A percentile compares a stretch with the other conserved stretches of the same genome.
These are phyloP conservation scores for Phaedon cochleariae DNA, from an alignment of 2,888 invertebrate genomes.

Conservation along the genomic window DNA sequence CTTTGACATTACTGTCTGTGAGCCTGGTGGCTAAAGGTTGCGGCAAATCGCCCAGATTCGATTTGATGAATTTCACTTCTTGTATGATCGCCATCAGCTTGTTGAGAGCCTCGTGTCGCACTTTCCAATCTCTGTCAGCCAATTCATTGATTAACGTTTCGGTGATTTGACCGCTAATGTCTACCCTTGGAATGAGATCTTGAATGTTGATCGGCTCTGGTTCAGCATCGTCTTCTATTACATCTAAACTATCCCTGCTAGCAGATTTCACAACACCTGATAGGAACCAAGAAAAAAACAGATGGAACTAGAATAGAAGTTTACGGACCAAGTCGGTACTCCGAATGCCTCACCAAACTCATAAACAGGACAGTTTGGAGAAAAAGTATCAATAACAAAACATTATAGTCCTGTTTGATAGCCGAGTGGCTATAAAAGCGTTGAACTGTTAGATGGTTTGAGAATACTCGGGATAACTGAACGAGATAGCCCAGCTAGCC, in stretches of 20 bases:
- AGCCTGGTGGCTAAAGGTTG: slow-evolving; percentile 80
- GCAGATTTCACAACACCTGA: slow-evolving; percentile 61
- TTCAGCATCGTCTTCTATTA: slow-evolving; percentile 58
- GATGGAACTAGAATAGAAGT: no score
- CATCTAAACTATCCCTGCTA: slow-evolving; percentile 66
- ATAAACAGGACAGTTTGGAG: no score
- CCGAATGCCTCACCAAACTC: no score
- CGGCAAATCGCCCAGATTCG: slow-evolving; percentile 85
- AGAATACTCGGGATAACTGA: no score
- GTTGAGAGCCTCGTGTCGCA: slow-evolving; percentile 77
- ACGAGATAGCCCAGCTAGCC: no score
- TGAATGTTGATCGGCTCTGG: slow-evolving; percentile 67
- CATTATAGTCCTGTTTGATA: no score
- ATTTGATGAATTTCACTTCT: slow-evolving; percentile 82
- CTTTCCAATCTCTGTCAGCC: slow-evolving; percentile 94
- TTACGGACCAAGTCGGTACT: no score
- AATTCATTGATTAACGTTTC: slow-evolving; percentile 82
- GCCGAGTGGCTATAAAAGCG: no score
- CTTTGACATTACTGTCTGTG: slow-evolving; percentile 90
- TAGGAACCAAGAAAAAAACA: slow-evolving; percentile 23
- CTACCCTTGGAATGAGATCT: slow-evolving; percentile 80
- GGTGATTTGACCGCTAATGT: slow-evolving; percentile 85
- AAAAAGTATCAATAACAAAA: no score
- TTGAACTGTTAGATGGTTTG: no score
- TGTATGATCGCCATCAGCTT: slow-evolving; percentile 76